These are phyloP conservation scores for Monarcha castaneiventris DNA, from an alignment of 2,113 vertebrate species.

Conservation along the genomic window DNA sequence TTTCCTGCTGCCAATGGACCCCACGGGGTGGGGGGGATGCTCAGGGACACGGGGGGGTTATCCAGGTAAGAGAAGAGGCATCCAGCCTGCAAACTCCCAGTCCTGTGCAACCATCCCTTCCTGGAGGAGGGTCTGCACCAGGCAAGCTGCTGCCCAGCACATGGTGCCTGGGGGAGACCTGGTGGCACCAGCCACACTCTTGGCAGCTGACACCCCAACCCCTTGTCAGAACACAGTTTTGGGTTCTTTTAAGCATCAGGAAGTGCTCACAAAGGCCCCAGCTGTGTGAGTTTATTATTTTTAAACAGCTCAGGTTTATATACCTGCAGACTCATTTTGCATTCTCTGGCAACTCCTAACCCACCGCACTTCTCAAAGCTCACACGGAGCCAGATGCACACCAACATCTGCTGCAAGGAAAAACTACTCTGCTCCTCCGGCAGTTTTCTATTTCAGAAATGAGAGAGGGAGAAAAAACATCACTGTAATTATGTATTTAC, in stretches of 20 bases:
- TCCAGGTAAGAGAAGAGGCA: background rate
- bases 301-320: background rate
- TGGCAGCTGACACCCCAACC: accelerated
- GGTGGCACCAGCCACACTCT: background rate
- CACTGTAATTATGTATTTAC: constrained; percentile 27
- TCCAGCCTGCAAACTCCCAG: background rate
- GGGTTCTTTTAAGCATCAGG: background rate
- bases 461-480: background rate
- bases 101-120: background rate
- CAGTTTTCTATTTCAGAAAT: background rate
- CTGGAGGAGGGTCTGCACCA: accelerated
- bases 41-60: background rate
- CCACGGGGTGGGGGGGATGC: background rate
- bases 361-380: background rate
- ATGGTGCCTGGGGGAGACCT: accelerated
- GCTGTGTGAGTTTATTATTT: background rate
- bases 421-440: background rate
- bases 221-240: background rate
- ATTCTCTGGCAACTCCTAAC: background rate
- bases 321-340: background rate
- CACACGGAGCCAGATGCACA: background rate
- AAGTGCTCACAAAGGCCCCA: background rate
- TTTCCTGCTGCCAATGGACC: accelerated
- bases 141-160: background rate
- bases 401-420: constrained; percentile 36